Percentiles rank a stretch among this genome's conserved stretches.
phyloP scores from a whole-genome alignment of 2,888 invertebrate species.

The Tricholauxania praeusta region DNA sequence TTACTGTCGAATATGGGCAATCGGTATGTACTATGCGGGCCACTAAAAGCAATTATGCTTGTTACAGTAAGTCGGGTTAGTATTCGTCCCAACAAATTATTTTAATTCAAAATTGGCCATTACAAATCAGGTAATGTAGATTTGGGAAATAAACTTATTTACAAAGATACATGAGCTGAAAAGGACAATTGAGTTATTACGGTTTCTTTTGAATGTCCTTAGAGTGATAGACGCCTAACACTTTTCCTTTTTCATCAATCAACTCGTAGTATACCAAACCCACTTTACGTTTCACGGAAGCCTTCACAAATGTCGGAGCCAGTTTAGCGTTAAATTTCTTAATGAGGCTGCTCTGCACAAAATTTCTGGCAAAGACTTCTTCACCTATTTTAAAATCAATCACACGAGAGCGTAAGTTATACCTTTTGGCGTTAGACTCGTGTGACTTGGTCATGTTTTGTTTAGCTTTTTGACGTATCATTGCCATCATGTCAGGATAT shows the following conservation, averaged over 20 bases:
- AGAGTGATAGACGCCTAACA: slow-evolving; percentile 26
- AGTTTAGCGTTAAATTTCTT: too few species aligned
- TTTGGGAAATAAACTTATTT: neutral
- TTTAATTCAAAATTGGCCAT: too few species aligned
- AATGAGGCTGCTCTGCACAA: too few species aligned
- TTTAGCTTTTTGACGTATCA: slow-evolving; percentile 6
- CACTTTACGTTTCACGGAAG: too few species aligned
- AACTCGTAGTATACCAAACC: slow-evolving; percentile 5
- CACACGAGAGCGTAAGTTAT: neutral
- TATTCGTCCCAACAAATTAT: too few species aligned
- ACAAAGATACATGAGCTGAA: neutral
- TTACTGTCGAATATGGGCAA: too few species aligned
- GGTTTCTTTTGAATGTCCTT: slow-evolving; percentile 32
- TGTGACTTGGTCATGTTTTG: slow-evolving; percentile 10
- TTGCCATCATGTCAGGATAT: neutral
- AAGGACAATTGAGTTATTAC: neutral
- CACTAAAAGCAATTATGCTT: too few species aligned
- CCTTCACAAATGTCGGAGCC: too few species aligned
- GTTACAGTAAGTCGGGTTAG: too few species aligned
- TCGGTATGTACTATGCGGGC: too few species aligned
- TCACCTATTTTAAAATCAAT: too few species aligned
- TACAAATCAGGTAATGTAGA: slow-evolving; percentile 9
- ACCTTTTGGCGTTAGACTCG: neutral
- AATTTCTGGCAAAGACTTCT: too few species aligned
- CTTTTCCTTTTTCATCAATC: slow-evolving; percentile 27